Base-by-base conservation (phyloP, 2,113 vertebrate genomes). In the Vireo altiloquus region DNA sequence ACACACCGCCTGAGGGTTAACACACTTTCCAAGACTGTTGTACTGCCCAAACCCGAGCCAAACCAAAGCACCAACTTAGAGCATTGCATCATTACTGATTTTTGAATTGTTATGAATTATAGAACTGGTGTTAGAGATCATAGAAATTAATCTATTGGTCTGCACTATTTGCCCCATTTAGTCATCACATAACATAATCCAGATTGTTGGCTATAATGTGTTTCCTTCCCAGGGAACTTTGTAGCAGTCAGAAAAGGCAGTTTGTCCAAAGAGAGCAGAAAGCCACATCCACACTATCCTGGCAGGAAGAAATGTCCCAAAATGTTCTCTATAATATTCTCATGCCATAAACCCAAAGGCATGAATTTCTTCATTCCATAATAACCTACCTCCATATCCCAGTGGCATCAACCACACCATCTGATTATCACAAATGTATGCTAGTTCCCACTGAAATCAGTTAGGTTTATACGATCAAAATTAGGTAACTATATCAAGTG, bases 231-330 rank as follows among this genome's bases (percentile, higher is more conserved):
- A 64, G 25, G 25, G 11, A 94, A 60, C 7, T 42, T n/a, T 25
- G n/a, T 4, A 69, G 40, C 30, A 94, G 52, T 10, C 31, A 90
- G 31, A 50, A 83, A 84, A 70, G 12, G 15, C 21, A n/a, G 33
- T 35, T 35, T 42, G 16, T 60, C 63, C 47, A 31, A 2, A 57
- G 9, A 76, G 24, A 91, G 61, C 30, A 90, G 31, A 52, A 60
- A 85, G 28, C 0, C 59, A 76, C 20, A 71, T 46, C n/a, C 20
- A 37, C 0, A 0, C 22, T 53, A 21, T 5, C 52, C 35, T 70
- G 44, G 46, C 11, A 39, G 39, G 21, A 82, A 89, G 37, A 66
- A 35, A 70, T 11, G 11, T 20, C 35, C 13, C 27, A 50, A 87
- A 74, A n/a, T 28, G 9, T n/a, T 78, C 52, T 70, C 11, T 50